Percentiles rank a stretch among this genome's conserved stretches.
Conservation (phyloP, 2,797 vertebrate genomes). For the Sebastes vulpes region DNA sequence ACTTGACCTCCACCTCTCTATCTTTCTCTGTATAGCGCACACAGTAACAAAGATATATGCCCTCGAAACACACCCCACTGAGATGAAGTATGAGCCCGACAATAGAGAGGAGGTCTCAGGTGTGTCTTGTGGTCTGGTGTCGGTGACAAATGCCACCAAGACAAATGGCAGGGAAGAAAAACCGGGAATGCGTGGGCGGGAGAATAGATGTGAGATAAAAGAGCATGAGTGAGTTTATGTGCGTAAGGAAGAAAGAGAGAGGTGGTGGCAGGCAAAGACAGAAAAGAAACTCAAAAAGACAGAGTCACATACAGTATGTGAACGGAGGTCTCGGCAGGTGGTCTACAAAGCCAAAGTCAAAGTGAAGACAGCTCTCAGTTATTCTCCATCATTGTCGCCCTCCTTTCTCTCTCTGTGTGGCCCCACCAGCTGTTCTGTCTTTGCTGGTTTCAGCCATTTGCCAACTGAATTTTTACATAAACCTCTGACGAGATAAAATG, state of each 20-base stretch:
- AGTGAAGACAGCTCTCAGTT: conserved; percentile 7
- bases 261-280: background rate
- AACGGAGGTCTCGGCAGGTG: conserved; percentile 19
- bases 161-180: conserved; percentile 21
- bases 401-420: background rate
- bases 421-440: background rate
- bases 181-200: background rate
- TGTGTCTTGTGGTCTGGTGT: conserved; percentile 19
- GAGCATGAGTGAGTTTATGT: background rate
- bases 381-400: background rate
- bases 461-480: background rate
- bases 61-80: background rate
- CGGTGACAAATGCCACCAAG: conserved; percentile 15
- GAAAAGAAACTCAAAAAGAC: conserved; percentile 7
- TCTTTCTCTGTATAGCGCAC: background rate
- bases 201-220: conserved; percentile 12
- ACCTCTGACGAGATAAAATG: background rate
- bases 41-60: conserved; percentile 5
- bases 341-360: conserved; percentile 27
- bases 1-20: conserved; percentile 5
- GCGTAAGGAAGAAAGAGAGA: background rate
- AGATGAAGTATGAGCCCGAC: conserved; percentile 37
- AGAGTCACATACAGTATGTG: background rate
- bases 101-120: conserved; percentile 38
- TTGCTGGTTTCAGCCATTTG: background rate